Evolutionary conservation across 2,113 vertebrate species (phyloP), one percentile per base, ranked within the genome.

Genomic region (Pseudonaja textilis): DNA sequence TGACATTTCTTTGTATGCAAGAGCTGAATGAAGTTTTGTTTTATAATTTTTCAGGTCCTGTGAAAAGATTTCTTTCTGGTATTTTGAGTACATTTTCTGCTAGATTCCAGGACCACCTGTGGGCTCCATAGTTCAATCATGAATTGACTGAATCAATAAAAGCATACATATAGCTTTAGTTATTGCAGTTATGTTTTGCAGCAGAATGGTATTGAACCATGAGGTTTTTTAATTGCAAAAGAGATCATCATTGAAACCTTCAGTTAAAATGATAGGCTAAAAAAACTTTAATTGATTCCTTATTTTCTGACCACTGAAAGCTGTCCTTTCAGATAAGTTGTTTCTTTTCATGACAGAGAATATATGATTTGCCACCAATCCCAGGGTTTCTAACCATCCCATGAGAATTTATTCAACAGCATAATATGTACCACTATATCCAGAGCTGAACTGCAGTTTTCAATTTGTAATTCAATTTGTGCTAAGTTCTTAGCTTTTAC

Each of bases 71-170:
- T 85, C 16, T 85, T 92, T 55, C 34, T 94, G 92, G 23, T 94
- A 91, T 94, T 91, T 92, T 94, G 74, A 94, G 92, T 96, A 92
- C 87, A 94, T 90, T 92, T 87, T 92, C 96, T 95, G 94, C 93
- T 91, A 93, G 94, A 94, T 95, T n/a, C 94, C 91, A 95, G 94
- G 56, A 94, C 91, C 92, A 85, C 57, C 56, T 87, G n/a, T 86
- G 16, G 93, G 93, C 93, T 96, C 95, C 94, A 97, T 96, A 90
- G 56, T 94, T 95, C 92, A 93, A 96, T 96, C 96, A 97, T 96
- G 94, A 94, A 93, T 93, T 95, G 29, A 95, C 93, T 96, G 94
- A 94, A 95, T 86, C 95, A 96, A 96, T 96, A 96, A 95, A 93
- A 93, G 91, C 94, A 59, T 96, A 95, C 94, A 94, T 95, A 64